Base-by-base conservation (phyloP, 2,113 vertebrate species). In the Camelus dromedarius region DNA sequence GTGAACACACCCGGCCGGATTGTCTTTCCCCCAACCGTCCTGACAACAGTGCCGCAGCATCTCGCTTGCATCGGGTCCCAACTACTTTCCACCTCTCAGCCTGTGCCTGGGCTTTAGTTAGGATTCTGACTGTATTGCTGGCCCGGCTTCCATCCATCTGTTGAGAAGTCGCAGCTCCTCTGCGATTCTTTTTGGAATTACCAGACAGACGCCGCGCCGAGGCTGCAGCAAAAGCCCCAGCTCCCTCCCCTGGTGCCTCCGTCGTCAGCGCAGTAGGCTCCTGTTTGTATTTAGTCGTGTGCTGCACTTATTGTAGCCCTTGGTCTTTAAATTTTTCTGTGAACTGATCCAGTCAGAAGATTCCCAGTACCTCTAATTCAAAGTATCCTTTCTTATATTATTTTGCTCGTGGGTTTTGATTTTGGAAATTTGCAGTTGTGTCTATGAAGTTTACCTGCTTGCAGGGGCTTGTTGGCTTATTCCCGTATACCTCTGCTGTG, bases 121-220 rank as follows among this genome's bases (percentile, higher is more conserved):
- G 93, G 70, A 96, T 97, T 80, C 95, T 5, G 42, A 26, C 69
- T 46, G 76, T 28, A 42, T 97, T 5, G 0, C 90, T 96, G 94
- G 70, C 95, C 98, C 93, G 6, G 97, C 73, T 98, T 97, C 91
- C 81, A 94, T 97, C 96, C 95, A 93, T 98, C 98, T 97, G 93
- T 64, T 97, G 98, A 98, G 96, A 93, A 92, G 87, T 97, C 94
- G 96, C 54, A 96, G 88, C 93, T 96, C 91, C 94, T 98, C 96
- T 98, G 95, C 12, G 5, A 58, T 91, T 93, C 89, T 91, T 96
- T 97, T 97, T 96, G 89, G 93, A 98, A 97, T 98, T 98, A 96
- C 80, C 96, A 96, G 94, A 95, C 64, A 52, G 93, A 95, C 14
- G 46, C 75, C 90, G 94, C 83, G 96, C 73, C 76, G 95, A 97